A percentile compares a stretch with the other conserved stretches of the same genome.
phyloP scores from a whole-genome alignment of 2,113 vertebrate genomes.

The Vulpes ferrilata region DNA sequence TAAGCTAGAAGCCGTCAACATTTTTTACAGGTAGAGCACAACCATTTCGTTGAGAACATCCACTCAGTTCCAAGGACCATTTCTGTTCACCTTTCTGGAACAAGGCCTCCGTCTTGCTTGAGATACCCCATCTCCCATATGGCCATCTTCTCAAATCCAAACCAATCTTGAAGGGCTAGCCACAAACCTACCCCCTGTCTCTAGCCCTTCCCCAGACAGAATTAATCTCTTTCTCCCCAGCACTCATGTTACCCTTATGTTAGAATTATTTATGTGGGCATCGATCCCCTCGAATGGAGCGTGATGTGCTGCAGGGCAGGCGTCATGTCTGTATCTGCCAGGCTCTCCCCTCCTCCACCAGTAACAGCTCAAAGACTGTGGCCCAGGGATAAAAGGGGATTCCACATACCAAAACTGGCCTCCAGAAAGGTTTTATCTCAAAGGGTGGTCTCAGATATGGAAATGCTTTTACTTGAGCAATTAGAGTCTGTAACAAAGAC shows the following conservation, averaged over 20 bases:
- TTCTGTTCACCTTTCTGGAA: background rate
- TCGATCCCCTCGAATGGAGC: background rate
- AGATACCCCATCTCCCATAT: background rate
- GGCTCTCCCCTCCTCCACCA: background rate
- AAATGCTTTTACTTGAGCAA: background rate
- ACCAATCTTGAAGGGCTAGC: background rate
- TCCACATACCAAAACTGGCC: fast-evolving
- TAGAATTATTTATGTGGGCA: background rate
- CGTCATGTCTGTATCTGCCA: background rate
- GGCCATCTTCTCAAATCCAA: background rate
- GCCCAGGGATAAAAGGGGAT: background rate
- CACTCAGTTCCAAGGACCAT: background rate
- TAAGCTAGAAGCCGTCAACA: background rate
- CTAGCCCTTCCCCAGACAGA: background rate
- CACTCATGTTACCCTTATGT: background rate
- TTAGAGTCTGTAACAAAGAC: background rate
- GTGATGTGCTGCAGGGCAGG: background rate
- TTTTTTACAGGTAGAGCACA: background rate
- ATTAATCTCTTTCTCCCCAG: background rate
- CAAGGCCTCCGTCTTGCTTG: background rate
- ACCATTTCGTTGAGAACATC: background rate
- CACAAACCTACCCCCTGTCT: background rate
- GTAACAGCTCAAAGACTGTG: background rate
- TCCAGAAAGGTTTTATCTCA: background rate
- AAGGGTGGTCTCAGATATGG: background rate